Percentiles rank a stretch among this genome's conserved stretches.
phyloP scores from a whole-genome alignment of 1,140 invertebrate genomes.

The Neuroterus valhalla region DNA sequence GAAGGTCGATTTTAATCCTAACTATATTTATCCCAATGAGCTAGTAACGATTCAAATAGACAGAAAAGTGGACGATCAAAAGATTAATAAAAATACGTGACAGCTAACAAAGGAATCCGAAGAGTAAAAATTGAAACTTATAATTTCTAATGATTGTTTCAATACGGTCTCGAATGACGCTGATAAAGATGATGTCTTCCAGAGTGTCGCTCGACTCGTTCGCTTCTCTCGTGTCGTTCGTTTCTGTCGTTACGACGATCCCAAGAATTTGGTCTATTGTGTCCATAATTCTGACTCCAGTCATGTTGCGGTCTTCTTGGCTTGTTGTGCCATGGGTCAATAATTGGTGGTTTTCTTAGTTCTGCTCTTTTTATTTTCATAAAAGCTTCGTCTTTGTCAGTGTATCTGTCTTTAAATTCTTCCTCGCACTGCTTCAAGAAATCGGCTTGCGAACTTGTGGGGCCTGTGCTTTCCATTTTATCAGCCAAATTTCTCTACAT shows the following conservation, averaged over 20 bases:
- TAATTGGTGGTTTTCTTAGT: constrained; percentile 31
- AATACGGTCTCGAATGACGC: constrained; percentile 37
- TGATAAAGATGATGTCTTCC: constrained; percentile 39
- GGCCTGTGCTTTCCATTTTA: constrained; percentile 33
- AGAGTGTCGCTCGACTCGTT: constrained; percentile 33
- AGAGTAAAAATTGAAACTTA: constrained; percentile 13
- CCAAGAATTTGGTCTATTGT: constrained; percentile 30
- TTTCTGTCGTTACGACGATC: constrained; percentile 33
- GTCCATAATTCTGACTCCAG: constrained; percentile 15
- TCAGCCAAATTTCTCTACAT: background rate
- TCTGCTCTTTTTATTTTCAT: constrained; percentile 40
- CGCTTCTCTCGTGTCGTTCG: constrained; percentile 35
- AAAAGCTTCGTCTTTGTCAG: constrained; percentile 44
- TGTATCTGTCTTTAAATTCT: constrained; percentile 39
- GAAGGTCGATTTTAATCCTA: too few species aligned
- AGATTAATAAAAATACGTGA: too few species aligned
- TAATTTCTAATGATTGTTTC: background rate
- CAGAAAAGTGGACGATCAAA: too few species aligned
- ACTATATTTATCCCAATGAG: too few species aligned
- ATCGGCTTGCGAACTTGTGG: constrained; percentile 40
- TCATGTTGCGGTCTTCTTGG: constrained; percentile 31
- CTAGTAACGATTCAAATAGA: too few species aligned
- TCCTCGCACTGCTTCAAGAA: constrained; percentile 42
- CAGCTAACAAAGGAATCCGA: too few species aligned
- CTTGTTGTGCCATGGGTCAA: constrained; percentile 48